phyloP scores from a whole-genome alignment of 2,797 vertebrate genomes.

The Fistularia commersonii region DNA sequence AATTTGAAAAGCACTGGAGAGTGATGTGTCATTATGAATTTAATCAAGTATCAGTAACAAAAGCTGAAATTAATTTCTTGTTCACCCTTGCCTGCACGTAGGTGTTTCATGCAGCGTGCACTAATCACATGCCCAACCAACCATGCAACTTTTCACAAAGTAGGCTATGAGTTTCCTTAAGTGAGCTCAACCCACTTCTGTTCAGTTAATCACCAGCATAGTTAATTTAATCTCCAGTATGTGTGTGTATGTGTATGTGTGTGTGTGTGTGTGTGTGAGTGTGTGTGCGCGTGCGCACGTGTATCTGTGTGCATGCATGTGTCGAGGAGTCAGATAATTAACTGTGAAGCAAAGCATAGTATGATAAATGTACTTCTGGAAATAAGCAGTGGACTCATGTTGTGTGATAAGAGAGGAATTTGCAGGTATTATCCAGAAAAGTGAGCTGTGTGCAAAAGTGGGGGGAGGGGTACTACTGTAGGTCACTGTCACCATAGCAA shows the following conservation, averaged over 20 bases:
- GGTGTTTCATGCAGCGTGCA: background rate
- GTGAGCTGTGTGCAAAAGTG: conserved; percentile 27
- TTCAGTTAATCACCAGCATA: conserved; percentile 17
- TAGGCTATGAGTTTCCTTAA: conserved; percentile 7
- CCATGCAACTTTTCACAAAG: conserved; percentile 13
- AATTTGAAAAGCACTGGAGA: background rate
- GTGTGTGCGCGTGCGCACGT: conserved; percentile 1
- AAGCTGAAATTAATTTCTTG: conserved; percentile 7
- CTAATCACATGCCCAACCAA: conserved; percentile 8
- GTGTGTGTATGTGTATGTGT: background rate
- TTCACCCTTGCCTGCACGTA: background rate
- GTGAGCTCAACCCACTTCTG: conserved; percentile 4
- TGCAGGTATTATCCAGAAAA: conserved; percentile 52
- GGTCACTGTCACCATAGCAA: conserved; percentile 49
- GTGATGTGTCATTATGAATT: conserved; percentile 5
- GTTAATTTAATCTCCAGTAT: too few species aligned
- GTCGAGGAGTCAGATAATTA: conserved; percentile 37
- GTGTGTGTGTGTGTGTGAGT: conserved; percentile 5
- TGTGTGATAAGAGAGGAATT: conserved; percentile 28
- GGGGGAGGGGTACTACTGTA: conserved; percentile 9
- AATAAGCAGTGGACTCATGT: background rate
- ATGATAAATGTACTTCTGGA: conserved; percentile 47
- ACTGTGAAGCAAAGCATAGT: conserved; percentile 37
- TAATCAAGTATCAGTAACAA: background rate
- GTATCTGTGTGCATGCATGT: background rate